Evolutionary conservation across 2,113 vertebrate species (phyloP).

Genomic region (Arvicanthis niloticus): DNA sequence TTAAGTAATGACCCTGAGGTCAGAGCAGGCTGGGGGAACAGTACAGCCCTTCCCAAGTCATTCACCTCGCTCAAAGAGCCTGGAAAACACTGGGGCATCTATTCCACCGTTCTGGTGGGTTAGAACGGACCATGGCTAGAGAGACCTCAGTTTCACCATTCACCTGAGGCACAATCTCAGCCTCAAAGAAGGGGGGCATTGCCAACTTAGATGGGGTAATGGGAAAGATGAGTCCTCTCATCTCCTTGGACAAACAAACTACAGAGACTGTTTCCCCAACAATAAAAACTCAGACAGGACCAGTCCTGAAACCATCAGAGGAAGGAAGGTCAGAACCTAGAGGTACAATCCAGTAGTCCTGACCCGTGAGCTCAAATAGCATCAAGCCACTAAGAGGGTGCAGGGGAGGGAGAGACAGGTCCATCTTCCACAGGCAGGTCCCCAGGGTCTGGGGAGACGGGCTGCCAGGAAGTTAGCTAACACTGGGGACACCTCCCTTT

Average conservation of each 20-base stretch:
- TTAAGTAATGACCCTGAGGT: constrained; percentile 14
- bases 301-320: background rate
- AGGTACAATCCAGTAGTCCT: background rate
- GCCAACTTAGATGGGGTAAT: background rate
- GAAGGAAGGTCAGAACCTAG: background rate
- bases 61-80: background rate
- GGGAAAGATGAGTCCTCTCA: background rate
- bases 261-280: background rate
- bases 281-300: background rate
- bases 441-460: background rate
- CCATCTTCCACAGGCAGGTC: background rate
- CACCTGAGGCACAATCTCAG: background rate
- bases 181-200: background rate
- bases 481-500: constrained; percentile 65
- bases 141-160: background rate
- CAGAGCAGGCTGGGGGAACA: background rate
- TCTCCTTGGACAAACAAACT: background rate
- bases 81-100: background rate
- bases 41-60: background rate
- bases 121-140: background rate
- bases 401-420: background rate
- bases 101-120: background rate
- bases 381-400: background rate
- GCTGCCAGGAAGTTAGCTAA: background rate
- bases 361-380: background rate